Percentiles rank a stretch among this genome's conserved stretches.
Evolutionary conservation across 1,140 invertebrate species (phyloP).

Genomic region (Condylostylus longicornis): DNA sequence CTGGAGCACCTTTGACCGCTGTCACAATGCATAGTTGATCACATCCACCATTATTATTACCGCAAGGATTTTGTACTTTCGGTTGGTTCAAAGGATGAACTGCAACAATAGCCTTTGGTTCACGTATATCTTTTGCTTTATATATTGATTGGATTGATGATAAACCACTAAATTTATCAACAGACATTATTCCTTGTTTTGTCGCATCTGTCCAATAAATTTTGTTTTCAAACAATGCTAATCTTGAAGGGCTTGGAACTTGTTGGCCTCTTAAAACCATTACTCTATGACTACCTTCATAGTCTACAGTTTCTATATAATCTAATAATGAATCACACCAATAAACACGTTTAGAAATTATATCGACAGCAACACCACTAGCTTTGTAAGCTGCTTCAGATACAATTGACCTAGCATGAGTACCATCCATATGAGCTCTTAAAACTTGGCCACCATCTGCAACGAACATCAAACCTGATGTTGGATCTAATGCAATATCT

Average conservation of each 20-base stretch:
- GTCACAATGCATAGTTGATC: conserved; percentile 93
- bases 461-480: conserved; percentile 81
- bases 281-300: conserved; percentile 68
- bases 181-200: conserved; percentile 82
- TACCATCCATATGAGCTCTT: conserved; percentile 84
- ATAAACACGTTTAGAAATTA: conserved; percentile 75
- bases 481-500: conserved; percentile 84
- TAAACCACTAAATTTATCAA: conserved; percentile 74
- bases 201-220: conserved; percentile 94
- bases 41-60: conserved; percentile 77
- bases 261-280: conserved; percentile 65
- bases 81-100: conserved; percentile 66
- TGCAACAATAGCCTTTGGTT: conserved; percentile 71
- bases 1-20: conserved; percentile 51
- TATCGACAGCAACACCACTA: conserved; percentile 70
- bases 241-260: conserved; percentile 70
- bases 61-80: conserved; percentile 71
- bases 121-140: conserved; percentile 59
- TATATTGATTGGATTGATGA: conserved; percentile 64
- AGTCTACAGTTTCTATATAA: conserved; percentile 95
- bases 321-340: conserved; percentile 94
- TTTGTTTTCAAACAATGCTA: conserved; percentile 79
- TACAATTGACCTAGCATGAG: conserved; percentile 62
- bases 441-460: conserved; percentile 81
- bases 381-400: conserved; percentile 83